phyloP scores from a whole-genome alignment of 2,797 vertebrate species.

The Glyptemys insculpta region DNA sequence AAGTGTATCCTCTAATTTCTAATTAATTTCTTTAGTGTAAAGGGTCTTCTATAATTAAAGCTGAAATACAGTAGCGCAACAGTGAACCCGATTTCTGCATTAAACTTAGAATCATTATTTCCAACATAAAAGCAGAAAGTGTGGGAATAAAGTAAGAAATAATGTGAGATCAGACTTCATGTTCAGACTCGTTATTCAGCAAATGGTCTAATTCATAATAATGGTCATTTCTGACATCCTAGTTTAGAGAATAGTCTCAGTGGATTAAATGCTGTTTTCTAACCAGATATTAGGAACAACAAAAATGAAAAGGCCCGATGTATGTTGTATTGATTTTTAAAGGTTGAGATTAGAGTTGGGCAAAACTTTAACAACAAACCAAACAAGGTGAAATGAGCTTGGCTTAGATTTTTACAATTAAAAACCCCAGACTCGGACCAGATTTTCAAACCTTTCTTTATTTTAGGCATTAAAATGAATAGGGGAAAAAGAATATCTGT shows the following conservation, averaged over 20 bases:
- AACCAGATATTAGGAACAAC: neutral
- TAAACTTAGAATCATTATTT: conserved; percentile 4
- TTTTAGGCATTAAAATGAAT: too few species aligned
- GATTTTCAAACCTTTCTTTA: neutral
- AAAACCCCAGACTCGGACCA: neutral
- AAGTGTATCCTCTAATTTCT: neutral
- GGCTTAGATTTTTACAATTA: neutral
- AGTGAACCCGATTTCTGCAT: neutral
- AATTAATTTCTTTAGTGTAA: neutral
- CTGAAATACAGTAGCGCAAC: neutral
- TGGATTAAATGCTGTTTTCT: neutral
- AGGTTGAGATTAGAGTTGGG: neutral
- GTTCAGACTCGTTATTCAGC: neutral
- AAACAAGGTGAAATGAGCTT: neutral
- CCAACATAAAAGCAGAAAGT: neutral
- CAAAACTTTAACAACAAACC: neutral
- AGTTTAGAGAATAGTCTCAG: neutral
- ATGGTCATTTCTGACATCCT: neutral
- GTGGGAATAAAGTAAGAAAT: conserved; percentile 12
- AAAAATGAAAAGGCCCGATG: neutral
- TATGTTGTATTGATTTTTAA: neutral
- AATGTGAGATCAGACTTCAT: conserved; percentile 7
- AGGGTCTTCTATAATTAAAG: neutral
- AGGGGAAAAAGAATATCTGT: too few species aligned
- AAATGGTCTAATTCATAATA: neutral